These are phyloP conservation scores for Poeciliopsis presidionis DNA, from an alignment of 2,797 vertebrate genomes.

Conservation along the genomic window DNA sequence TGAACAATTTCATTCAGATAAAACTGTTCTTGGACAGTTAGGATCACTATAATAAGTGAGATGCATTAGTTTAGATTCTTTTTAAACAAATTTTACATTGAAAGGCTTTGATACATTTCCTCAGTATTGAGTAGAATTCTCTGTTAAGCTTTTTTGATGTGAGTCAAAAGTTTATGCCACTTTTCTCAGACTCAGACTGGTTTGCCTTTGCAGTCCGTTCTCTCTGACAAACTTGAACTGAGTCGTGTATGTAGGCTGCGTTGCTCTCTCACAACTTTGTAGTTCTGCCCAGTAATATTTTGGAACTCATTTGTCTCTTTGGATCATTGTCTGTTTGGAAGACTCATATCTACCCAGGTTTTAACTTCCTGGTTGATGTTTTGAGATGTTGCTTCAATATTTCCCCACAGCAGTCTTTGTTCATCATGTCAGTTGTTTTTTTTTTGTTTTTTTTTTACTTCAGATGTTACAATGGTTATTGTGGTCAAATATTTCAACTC, in stretches of 20 bases:
- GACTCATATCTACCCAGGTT: not conserved
- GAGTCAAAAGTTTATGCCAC: not conserved
- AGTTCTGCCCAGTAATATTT: not conserved
- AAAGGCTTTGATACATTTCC: not conserved
- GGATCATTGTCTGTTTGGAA: not conserved
- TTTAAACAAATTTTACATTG: not conserved
- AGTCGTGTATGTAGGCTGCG: not conserved
- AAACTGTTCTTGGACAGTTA: not conserved
- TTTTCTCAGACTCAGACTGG: not conserved
- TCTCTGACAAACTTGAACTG: not conserved
- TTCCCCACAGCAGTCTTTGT: not conserved
- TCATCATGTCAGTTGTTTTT: not conserved
- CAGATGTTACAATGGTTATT: not conserved
- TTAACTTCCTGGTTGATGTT: not conserved
- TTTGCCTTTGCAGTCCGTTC: not conserved
- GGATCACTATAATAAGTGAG: not conserved
- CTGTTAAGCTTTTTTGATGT: not conserved
- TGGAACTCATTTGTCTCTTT: not conserved
- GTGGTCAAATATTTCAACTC: not conserved
- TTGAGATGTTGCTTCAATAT: not conserved
- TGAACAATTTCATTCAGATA: not conserved
- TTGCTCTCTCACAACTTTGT: not conserved
- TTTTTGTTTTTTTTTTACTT: not conserved
- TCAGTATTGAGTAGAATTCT: not conserved
- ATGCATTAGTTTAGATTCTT: not conserved